Base-by-base conservation (phyloP, 2,113 vertebrate genomes). In the Sebastes fasciatus region DNA sequence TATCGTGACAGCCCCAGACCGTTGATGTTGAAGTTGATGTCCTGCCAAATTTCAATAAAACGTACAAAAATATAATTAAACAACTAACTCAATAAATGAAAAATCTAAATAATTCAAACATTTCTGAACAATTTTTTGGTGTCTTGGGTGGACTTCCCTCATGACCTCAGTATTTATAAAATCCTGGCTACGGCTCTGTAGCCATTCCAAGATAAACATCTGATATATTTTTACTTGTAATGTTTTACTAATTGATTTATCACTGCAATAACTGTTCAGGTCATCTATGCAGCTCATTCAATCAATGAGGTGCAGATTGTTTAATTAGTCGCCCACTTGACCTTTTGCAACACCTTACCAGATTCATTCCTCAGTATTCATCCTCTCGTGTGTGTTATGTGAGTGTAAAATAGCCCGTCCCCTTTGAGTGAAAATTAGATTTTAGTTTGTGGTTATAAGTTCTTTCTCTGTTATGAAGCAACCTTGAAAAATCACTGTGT, bases 311-410 rank as follows among this genome's bases (percentile, higher is more conserved):
- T 66, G 40, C 49, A 65, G 78, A 74, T 60, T 42, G 19, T 67
- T 45, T 74, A 61, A n/a, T 43, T 26, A 58, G 58, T 23, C 8
- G 45, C 43, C 79, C 54, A 52, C 6, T 42, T 81, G 79, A 80
- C 51, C 51, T 58, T 66, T 66, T 57, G 16, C 49, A 61, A 69
- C 54, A 52, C 19, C 45, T 49, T 16, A 14, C n/a, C 19, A 9
- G 49, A 79, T 69, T 60, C 58, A 66, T 89, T 91, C 81, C 87
- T 93, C 84, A 87, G 76, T 91, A 90, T 89, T 88, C 76, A 92
- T 58, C 11, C 8, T 60, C 21, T 87, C 42, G 1, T 68, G 26
- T 68, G 51, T 63, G 57, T 34, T 55, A 23, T 63, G 7, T 43
- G 16, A 74, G 26, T 73, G n/a, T 49, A 43, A 57, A 65, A 57